These are phyloP conservation scores for Tubulanus polymorphus DNA, from an alignment of 2,888 invertebrate species.

Conservation along the genomic window DNA sequence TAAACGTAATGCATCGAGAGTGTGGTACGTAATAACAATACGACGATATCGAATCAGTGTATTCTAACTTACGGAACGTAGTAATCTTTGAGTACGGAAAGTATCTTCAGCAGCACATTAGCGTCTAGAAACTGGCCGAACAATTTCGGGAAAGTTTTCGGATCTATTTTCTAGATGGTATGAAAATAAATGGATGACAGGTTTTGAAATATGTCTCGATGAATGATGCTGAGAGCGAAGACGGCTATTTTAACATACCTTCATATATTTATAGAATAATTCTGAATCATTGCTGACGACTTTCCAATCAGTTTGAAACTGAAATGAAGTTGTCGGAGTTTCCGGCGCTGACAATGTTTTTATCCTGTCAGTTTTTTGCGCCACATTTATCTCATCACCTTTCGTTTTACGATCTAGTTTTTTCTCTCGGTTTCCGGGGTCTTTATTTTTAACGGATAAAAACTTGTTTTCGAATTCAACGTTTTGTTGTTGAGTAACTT, in stretches of 20 bases:
- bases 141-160: constrained; percentile 30
- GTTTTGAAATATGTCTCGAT: neutral
- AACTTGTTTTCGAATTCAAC: constrained; percentile 27
- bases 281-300: constrained; percentile 30
- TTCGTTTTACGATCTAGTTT: too few relatives aligned
- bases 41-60: neutral
- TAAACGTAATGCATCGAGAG: too few relatives aligned
- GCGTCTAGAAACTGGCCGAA: constrained; percentile 45
- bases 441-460: constrained; percentile 1
- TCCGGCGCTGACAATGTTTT: constrained; percentile 10
- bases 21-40: too few relatives aligned
- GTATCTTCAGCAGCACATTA: constrained; percentile 31
- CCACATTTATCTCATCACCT: neutral
- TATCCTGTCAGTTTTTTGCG: neutral
- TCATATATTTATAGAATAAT: constrained; percentile 40
- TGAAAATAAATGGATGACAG: neutral
- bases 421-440: neutral
- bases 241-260: constrained; percentile 29
- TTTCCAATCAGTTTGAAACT: constrained; percentile 47
- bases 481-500: constrained; percentile 27
- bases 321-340: constrained; percentile 35
- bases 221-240: neutral
- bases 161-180: constrained; percentile 34
- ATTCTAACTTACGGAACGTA: constrained; percentile 30
- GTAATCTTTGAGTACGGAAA: constrained; percentile 28